These are phyloP conservation scores for Corythoichthys intestinalis DNA, from an alignment of 2,113 vertebrate species.

Conservation along the genomic window DNA sequence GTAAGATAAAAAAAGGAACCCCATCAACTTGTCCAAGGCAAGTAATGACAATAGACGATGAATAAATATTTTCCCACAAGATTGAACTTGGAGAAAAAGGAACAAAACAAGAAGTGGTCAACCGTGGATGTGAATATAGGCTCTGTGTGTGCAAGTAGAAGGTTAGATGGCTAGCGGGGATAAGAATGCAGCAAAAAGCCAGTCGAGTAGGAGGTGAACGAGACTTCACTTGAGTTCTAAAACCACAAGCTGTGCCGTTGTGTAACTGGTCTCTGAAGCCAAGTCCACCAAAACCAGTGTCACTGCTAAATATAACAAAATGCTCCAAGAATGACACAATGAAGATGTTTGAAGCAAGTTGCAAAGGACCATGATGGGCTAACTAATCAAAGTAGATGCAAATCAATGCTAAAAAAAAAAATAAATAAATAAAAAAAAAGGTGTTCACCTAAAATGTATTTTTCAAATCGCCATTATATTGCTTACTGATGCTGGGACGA, in stretches of 20 bases:
- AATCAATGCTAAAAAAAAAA: too few relatives aligned
- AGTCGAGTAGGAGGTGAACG: slow-evolving; percentile 28
- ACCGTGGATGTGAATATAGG: slow-evolving; percentile 26
- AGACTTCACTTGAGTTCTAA: slow-evolving; percentile 35
- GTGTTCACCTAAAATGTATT: slow-evolving; percentile 29
- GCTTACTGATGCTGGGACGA: too few relatives aligned
- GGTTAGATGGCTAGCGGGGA: slow-evolving; percentile 41
- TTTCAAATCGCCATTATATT: slow-evolving; percentile 23
- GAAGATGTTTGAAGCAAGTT: slow-evolving; percentile 10
- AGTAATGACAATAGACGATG: slow-evolving; percentile 37
- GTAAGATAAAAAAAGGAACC: slow-evolving; percentile 46
- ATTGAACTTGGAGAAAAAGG: slow-evolving; percentile 45
- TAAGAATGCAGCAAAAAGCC: slow-evolving; percentile 49
- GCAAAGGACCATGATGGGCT: neutral
- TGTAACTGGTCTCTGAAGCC: slow-evolving; percentile 31
- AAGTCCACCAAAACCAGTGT: slow-evolving; percentile 11
- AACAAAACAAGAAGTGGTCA: slow-evolving; percentile 16
- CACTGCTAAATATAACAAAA: slow-evolving; percentile 2
- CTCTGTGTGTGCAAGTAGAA: slow-evolving; percentile 28
- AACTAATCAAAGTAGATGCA: slow-evolving; percentile 22
- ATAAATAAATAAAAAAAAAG: slow-evolving; percentile 30
- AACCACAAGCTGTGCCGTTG: slow-evolving; percentile 20
- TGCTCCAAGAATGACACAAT: neutral
- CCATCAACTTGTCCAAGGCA: slow-evolving; percentile 50
- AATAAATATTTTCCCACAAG: slow-evolving; percentile 65